A percentile compares a stretch with the other conserved stretches of the same genome.
phyloP scores from a whole-genome alignment of 2,888 invertebrate species.

The Fabriciana adippe region DNA sequence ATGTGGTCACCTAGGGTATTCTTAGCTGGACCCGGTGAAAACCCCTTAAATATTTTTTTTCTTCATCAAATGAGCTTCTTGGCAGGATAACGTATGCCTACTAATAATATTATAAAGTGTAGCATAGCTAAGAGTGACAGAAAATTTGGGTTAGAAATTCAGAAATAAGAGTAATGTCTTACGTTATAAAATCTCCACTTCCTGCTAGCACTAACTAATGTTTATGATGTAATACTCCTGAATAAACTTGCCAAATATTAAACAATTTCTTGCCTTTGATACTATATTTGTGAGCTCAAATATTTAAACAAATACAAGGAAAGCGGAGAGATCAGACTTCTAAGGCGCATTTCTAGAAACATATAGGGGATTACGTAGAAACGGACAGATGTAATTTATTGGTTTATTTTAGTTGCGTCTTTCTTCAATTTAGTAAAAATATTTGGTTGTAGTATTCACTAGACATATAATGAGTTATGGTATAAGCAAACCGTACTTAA shows the following conservation, averaged over 20 bases:
- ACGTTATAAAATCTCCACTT: background rate
- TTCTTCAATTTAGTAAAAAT: too few relatives aligned
- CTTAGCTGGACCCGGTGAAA: too few relatives aligned
- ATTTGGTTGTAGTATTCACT: too few relatives aligned
- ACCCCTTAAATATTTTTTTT: too few relatives aligned
- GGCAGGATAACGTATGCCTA: too few relatives aligned
- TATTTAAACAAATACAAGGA: conserved; percentile 40
- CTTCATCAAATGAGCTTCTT: too few relatives aligned
- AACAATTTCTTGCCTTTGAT: conserved; percentile 35
- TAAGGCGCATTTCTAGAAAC: conserved; percentile 36
- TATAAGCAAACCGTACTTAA: too few relatives aligned
- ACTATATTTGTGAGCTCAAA: conserved; percentile 42
- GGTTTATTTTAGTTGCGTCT: conserved; percentile 5
- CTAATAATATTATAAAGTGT: too few relatives aligned
- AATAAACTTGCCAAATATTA: conserved; percentile 3
- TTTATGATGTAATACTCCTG: background rate
- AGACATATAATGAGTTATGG: too few relatives aligned
- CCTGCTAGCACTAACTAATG: background rate
- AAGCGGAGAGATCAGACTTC: conserved; percentile 40
- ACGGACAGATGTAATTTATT: conserved; percentile 11
- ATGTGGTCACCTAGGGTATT: too few relatives aligned
- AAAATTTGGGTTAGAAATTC: too few relatives aligned
- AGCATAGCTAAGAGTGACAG: too few relatives aligned
- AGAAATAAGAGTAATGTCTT: background rate
- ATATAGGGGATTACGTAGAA: conserved; percentile 22